A percentile compares a stretch with the other conserved stretches of the same genome.
Evolutionary conservation across 1,140 invertebrate species (phyloP).

Genomic region (Linepithema humile): DNA sequence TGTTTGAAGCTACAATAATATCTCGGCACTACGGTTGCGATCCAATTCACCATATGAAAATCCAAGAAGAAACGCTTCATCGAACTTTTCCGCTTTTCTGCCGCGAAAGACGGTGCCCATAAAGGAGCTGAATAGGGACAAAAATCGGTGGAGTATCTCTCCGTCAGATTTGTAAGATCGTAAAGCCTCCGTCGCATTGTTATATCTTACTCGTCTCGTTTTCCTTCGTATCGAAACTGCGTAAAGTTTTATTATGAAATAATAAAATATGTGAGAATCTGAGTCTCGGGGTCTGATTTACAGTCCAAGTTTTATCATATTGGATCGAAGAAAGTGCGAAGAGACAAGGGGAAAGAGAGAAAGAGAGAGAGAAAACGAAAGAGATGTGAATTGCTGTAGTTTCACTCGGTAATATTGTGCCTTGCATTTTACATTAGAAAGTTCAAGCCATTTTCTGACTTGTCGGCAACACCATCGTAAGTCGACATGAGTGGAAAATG

Average conservation of each 20-base stretch:
- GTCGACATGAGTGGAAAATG: constrained; percentile 9
- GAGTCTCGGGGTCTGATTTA: constrained; percentile 77
- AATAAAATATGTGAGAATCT: constrained; percentile 82
- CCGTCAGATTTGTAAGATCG: constrained; percentile 78
- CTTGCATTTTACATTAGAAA: constrained; percentile 81
- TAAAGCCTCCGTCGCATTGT: constrained; percentile 70
- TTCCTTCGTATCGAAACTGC: constrained; percentile 70
- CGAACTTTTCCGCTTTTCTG: constrained; percentile 68
- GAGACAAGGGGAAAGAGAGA: not conserved
- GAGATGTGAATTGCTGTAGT: constrained; percentile 53
- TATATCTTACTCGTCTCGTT: constrained; percentile 54
- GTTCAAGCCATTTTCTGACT: constrained; percentile 68
- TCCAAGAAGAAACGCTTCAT: constrained; percentile 28
- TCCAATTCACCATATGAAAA: constrained; percentile 22
- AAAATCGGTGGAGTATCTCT: constrained; percentile 73
- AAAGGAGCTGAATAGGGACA: constrained; percentile 61
- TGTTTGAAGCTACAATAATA: not conserved
- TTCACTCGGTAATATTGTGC: constrained; percentile 77
- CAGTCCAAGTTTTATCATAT: constrained; percentile 80
- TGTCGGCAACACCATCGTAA: constrained; percentile 47
- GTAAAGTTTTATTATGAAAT: constrained; percentile 83
- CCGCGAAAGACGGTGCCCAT: constrained; percentile 47
- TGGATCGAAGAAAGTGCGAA: constrained; percentile 59
- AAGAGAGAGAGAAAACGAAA: not conserved
- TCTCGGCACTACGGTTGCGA: not conserved